Evolutionary conservation across 2,888 invertebrate genomes (phyloP).

Genomic region (Trissoscelio sp.): DNA sequence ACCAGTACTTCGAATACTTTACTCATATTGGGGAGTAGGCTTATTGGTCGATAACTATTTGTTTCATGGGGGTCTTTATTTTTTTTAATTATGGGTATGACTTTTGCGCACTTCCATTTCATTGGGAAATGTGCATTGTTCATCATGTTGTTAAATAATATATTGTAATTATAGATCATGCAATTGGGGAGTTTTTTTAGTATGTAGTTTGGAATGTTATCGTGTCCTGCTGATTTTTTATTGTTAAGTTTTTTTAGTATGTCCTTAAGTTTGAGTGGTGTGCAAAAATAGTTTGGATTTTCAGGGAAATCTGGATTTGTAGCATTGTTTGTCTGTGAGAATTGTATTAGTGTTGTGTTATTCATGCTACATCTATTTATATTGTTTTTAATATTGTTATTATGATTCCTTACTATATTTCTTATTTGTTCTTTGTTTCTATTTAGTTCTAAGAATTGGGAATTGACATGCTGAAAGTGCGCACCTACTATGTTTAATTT

Average conservation of each 20-base stretch:
- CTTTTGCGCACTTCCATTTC: conserved; percentile 61
- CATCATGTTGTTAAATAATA: conserved; percentile 60
- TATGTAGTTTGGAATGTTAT: conserved; percentile 44
- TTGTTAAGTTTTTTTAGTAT: conserved; percentile 30
- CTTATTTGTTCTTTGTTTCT: neutral
- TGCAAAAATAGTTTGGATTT: conserved; percentile 16
- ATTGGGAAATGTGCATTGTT: conserved; percentile 60
- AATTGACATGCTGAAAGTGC: no score
- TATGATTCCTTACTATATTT: no score
- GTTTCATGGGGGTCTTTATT: conserved; percentile 6
- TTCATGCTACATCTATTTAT: no score
- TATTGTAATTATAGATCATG: conserved; percentile 27
- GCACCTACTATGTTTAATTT: no score
- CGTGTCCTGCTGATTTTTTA: conserved; percentile 50
- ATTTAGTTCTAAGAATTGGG: no score
- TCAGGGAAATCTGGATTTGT: neutral
- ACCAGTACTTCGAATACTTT: conserved; percentile 39
- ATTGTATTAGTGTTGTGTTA: no score
- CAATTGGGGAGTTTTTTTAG: conserved; percentile 41
- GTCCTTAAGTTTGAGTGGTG: neutral
- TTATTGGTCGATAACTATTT: conserved; percentile 68
- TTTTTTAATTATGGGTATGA: conserved; percentile 52
- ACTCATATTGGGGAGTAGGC: conserved; percentile 56
- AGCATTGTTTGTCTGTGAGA: no score
- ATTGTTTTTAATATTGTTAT: no score